phyloP scores from a whole-genome alignment of 2,797 vertebrate species.

The Tympanoctomys barrerae region DNA sequence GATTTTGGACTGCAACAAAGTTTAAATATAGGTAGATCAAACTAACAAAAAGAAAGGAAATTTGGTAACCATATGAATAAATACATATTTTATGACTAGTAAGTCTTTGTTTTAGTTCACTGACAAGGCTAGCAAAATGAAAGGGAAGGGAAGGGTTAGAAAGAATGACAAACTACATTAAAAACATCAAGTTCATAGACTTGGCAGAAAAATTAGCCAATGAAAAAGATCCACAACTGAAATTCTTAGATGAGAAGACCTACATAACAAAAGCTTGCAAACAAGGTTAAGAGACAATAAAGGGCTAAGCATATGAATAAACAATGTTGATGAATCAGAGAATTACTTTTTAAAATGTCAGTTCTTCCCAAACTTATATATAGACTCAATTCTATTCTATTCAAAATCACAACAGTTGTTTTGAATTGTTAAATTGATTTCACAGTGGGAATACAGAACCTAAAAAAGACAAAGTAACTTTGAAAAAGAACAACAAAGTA shows the following conservation, averaged over 20 bases:
- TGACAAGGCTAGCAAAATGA: background rate
- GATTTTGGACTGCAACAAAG: background rate
- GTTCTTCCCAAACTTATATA: background rate
- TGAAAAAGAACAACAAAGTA: background rate
- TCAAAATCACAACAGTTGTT: background rate
- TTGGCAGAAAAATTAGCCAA: background rate
- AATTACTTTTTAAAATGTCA: background rate
- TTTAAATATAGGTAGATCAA: background rate
- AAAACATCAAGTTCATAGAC: background rate
- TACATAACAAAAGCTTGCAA: background rate
- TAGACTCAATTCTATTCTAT: background rate
- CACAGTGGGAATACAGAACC: background rate
- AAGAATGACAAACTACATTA: background rate
- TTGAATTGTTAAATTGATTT: background rate
- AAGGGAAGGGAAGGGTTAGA: background rate
- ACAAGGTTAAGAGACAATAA: background rate
- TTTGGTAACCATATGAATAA: background rate
- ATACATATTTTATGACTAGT: slow-evolving; percentile 14
- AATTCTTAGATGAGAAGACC: background rate
- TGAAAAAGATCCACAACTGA: background rate
- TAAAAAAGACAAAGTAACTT: background rate
- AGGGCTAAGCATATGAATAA: background rate
- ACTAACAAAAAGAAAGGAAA: slow-evolving; percentile 48
- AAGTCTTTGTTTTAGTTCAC: background rate
- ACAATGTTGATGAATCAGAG: background rate